Conservation (phyloP, 1,140 invertebrate genomes). For the Drosophila mojavensis region DNA sequence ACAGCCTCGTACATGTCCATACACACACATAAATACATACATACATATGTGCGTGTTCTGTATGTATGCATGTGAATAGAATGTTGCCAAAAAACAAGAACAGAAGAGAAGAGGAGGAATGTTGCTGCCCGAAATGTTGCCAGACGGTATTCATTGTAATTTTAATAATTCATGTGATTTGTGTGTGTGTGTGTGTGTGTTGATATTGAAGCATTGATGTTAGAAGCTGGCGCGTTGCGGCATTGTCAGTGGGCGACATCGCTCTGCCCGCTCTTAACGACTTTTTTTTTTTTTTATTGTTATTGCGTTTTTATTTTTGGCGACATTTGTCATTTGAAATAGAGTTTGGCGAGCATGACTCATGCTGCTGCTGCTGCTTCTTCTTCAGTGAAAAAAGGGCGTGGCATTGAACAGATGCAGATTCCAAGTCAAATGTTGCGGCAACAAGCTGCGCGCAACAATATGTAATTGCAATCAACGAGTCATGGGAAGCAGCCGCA, state of each 20-base stretch:
- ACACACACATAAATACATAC: not conserved
- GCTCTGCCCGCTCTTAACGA: constrained; percentile 20
- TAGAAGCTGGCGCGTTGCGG: constrained; percentile 37
- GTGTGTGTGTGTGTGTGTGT: constrained; percentile 2
- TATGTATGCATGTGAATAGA: constrained; percentile 1
- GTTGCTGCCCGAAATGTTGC: constrained; percentile 58
- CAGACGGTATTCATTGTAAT: constrained; percentile 62
- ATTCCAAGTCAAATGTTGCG: constrained; percentile 13
- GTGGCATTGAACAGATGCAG: too few species aligned
- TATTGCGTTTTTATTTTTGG: constrained; percentile 14
- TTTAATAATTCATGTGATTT: constrained; percentile 63
- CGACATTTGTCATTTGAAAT: constrained; percentile 20
- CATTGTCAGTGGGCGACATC: constrained; percentile 11
- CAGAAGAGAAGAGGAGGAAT: not conserved
- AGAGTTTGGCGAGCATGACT: constrained; percentile 26
- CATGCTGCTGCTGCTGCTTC: not conserved
- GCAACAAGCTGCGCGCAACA: constrained; percentile 25
- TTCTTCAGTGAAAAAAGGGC: not conserved
- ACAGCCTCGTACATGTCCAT: not conserved
- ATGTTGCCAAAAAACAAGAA: constrained; percentile 46
- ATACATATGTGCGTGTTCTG: not conserved
- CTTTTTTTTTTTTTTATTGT: constrained; percentile 18
- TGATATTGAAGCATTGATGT: constrained; percentile 44
- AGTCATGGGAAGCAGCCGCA: constrained; percentile 16
- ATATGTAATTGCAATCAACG: not conserved